These are phyloP conservation scores for Cinclus cinclus DNA, from an alignment of 2,113 vertebrate species.

Conservation along the genomic window DNA sequence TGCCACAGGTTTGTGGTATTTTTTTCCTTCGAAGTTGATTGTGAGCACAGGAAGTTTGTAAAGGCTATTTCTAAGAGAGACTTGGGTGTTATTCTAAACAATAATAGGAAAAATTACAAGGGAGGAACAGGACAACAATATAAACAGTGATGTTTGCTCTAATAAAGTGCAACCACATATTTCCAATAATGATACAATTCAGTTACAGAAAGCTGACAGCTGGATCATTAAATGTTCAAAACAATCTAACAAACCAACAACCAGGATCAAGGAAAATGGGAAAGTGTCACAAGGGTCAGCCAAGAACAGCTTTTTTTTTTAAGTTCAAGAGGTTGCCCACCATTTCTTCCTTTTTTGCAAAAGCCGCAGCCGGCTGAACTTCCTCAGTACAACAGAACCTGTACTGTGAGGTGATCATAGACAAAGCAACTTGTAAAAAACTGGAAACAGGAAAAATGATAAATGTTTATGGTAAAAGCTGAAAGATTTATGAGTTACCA, in stretches of 20 bases:
- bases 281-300: constrained; percentile 63
- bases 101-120: constrained; percentile 63
- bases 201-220: constrained; percentile 56
- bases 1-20: not conserved
- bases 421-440: constrained; percentile 84
- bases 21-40: constrained; percentile 59
- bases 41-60: constrained; percentile 62
- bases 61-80: constrained; percentile 60
- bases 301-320: constrained; percentile 56
- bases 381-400: constrained; percentile 89
- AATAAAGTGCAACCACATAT: constrained; percentile 67
- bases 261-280: constrained; percentile 70
- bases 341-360: constrained; percentile 88
- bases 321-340: constrained; percentile 90
- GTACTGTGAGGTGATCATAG: constrained; percentile 78
- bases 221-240: constrained; percentile 66
- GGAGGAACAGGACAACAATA: constrained; percentile 59
- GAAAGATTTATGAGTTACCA: constrained; percentile 85
- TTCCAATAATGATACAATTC: constrained; percentile 61
- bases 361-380: constrained; percentile 83
- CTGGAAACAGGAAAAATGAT: constrained; percentile 90
- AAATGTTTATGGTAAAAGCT: constrained; percentile 81
- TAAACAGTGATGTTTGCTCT: constrained; percentile 56
- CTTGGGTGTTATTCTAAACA: constrained; percentile 66
- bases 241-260: constrained; percentile 55